These are phyloP conservation scores for Colostygia pectinataria DNA, from an alignment of 2,888 invertebrate species.

Conservation along the genomic window DNA sequence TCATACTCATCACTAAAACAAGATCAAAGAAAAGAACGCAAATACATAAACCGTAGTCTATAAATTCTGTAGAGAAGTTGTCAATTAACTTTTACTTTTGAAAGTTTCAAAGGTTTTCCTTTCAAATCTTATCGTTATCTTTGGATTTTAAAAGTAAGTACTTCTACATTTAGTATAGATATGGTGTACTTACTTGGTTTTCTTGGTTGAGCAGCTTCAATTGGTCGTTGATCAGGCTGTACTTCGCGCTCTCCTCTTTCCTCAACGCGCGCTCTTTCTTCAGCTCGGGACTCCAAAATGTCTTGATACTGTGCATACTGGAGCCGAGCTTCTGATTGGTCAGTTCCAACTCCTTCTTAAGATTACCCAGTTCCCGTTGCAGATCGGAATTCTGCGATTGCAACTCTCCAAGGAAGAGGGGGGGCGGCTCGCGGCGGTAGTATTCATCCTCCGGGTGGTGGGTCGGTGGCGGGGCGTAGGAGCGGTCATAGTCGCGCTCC, in stretches of 20 bases:
- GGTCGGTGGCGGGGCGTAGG: conserved; percentile 93
- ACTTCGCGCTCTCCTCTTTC: conserved; percentile 99
- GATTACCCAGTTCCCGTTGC: conserved; percentile 93
- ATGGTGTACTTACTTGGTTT: conserved; percentile 90
- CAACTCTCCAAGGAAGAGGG: conserved; percentile 91
- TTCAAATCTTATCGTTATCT: no score
- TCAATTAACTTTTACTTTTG: no score
- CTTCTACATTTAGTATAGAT: no score
- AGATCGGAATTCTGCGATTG: conserved; percentile 97
- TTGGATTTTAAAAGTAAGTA: no score
- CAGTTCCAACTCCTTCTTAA: conserved; percentile 96
- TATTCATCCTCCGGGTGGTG: conserved; percentile 84
- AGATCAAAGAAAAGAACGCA: background rate
- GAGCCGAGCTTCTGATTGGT: conserved; percentile 99
- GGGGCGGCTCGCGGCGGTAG: conserved; percentile 82
- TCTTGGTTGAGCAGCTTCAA: conserved; percentile 97
- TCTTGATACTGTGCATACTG: conserved; percentile 99
- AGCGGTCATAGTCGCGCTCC: conserved; percentile 91
- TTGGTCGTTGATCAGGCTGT: conserved; percentile 98
- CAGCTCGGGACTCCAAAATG: conserved; percentile 99
- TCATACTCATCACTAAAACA: background rate
- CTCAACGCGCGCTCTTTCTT: conserved; percentile 98
- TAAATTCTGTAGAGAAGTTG: no score
- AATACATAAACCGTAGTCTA: no score
- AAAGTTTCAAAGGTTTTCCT: background rate